phyloP scores from a whole-genome alignment of 1,140 invertebrate species.

The Magallana ariakensis region DNA sequence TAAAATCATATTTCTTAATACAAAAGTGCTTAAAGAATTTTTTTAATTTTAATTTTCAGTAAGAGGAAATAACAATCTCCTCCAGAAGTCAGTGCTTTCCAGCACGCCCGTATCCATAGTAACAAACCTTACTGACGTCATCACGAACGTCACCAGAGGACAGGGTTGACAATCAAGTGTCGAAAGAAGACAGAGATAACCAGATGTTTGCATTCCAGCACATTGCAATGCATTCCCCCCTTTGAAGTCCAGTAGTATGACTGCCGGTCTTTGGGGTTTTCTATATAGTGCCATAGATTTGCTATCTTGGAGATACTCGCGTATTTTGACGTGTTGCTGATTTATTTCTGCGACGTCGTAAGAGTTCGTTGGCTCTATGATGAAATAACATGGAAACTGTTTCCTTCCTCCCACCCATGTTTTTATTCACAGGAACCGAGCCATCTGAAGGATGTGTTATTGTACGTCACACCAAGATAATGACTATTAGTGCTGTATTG shows the following conservation, averaged over 20 bases:
- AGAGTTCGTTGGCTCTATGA: too few species aligned
- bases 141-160: neutral
- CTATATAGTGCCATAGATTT: too few species aligned
- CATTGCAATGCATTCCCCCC: neutral
- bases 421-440: too few species aligned
- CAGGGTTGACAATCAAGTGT: neutral
- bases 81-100: neutral
- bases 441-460: too few species aligned
- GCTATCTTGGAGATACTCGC: neutral
- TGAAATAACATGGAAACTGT: too few species aligned
- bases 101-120: neutral
- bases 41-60: neutral
- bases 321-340: too few species aligned
- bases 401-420: too few species aligned
- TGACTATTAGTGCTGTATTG: too few species aligned
- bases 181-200: neutral
- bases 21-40: neutral
- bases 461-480: too few species aligned
- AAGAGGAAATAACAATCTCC: constrained; percentile 22
- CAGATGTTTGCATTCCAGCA: neutral
- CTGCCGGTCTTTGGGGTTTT: neutral
- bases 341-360: too few species aligned
- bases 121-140: constrained; percentile 3
- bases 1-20: constrained; percentile 10
- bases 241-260: neutral